Evolutionary conservation across 2,113 vertebrate species (phyloP).

Genomic region (Rhabdomys dilectus): DNA sequence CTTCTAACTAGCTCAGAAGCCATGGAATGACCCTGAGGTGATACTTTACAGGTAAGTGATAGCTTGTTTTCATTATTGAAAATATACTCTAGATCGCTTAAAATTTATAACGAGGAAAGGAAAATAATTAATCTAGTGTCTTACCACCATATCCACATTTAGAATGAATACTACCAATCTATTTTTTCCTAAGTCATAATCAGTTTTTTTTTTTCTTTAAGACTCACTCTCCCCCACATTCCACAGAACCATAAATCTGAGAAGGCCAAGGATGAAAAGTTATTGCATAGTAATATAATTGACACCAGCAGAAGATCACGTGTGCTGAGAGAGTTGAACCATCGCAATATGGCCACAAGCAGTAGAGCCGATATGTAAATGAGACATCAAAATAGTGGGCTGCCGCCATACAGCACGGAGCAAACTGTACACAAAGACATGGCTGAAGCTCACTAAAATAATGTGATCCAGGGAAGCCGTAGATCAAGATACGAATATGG

Average conservation of each 20-base stretch:
- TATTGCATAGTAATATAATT: not conserved
- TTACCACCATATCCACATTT: not conserved
- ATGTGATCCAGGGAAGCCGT: not conserved
- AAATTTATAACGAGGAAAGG: not conserved
- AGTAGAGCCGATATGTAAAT: not conserved
- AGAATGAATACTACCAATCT: not conserved
- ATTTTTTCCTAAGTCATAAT: not conserved
- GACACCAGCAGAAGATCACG: not conserved
- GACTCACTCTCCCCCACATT: not conserved
- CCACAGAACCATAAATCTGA: not conserved
- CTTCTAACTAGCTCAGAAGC: not conserved
- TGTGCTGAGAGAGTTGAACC: not conserved
- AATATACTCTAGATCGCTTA: not conserved
- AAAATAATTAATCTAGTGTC: not conserved
- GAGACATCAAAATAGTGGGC: not conserved
- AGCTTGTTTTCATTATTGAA: not conserved
- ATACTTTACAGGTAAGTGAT: not conserved
- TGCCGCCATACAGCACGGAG: not conserved
- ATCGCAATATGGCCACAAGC: not conserved
- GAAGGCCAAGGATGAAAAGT: not conserved
- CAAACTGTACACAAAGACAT: not conserved
- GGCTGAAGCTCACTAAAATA: not conserved
- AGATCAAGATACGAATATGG: not conserved
- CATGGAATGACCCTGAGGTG: too few relatives aligned
- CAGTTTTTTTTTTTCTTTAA: not conserved